Evolutionary conservation across 2,888 invertebrate genomes (phyloP).

Genomic region (Leucania comma): DNA sequence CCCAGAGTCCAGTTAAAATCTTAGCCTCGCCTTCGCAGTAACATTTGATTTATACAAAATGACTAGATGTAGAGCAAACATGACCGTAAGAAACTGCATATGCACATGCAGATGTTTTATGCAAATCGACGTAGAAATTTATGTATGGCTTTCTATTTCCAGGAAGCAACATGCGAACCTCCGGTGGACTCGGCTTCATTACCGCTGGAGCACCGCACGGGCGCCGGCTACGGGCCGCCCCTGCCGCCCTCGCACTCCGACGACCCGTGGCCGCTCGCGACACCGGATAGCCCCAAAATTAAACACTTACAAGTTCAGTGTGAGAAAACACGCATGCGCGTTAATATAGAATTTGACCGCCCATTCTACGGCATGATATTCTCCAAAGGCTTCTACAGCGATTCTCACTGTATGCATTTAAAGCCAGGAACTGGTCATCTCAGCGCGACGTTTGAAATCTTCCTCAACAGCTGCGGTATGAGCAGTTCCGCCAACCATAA

Average conservation of each 20-base stretch:
- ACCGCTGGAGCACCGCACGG: conserved; percentile 95
- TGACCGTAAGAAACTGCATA: conserved; percentile 8
- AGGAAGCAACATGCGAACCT: conserved; percentile 95
- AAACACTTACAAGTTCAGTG: conserved; percentile 98
- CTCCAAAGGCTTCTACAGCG: conserved; percentile 98
- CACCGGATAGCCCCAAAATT: conserved; percentile 97
- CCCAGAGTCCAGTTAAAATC: conserved; percentile 25
- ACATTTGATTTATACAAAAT: conserved; percentile 12
- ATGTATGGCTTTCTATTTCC: conserved; percentile 76
- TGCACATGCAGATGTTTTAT: neutral
- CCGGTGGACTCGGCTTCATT: conserved; percentile 95
- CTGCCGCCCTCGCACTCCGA: conserved; percentile 91
- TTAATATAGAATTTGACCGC: conserved; percentile 98
- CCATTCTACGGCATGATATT: conserved; percentile 99
- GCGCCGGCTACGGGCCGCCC: conserved; percentile 94
- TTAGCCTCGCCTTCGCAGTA: conserved; percentile 1
- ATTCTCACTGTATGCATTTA: conserved; percentile 97
- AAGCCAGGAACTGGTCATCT: conserved; percentile 97
- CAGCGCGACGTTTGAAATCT: conserved; percentile 98
- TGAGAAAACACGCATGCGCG: conserved; percentile 98
- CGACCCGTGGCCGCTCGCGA: conserved; percentile 97
- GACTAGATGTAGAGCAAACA: neutral
- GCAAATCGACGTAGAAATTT: conserved; percentile 17
- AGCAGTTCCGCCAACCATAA: conserved; percentile 97
- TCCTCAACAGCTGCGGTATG: conserved; percentile 98